Percentiles rank a stretch among this genome's conserved stretches.
Evolutionary conservation across 1,140 invertebrate genomes (phyloP).

Genomic region (Lordiphosa collinella): DNA sequence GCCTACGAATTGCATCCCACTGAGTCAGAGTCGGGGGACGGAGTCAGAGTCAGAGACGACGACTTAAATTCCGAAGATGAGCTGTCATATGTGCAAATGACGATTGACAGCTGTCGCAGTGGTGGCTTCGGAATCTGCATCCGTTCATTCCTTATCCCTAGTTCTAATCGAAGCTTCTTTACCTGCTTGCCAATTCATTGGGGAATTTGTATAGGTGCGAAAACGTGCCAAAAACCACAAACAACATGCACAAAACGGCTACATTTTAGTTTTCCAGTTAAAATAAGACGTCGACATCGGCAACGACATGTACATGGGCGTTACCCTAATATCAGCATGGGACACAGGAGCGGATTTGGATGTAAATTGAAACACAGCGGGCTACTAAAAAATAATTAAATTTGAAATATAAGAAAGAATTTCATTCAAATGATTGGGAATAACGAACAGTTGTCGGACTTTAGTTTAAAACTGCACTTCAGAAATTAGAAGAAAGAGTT

Average conservation of each 20-base stretch:
- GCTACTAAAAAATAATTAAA: conserved; percentile 1
- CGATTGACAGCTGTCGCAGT: conserved; percentile 73
- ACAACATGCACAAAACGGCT: conserved; percentile 54
- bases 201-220: conserved; percentile 51
- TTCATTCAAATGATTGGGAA: too few relatives aligned
- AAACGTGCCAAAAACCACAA: conserved; percentile 66
- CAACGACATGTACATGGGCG: conserved; percentile 52
- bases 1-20: conserved; percentile 76
- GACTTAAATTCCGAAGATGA: conserved; percentile 67
- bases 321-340: conserved; percentile 58
- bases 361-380: not conserved
- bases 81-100: conserved; percentile 70
- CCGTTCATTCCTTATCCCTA: conserved; percentile 19
- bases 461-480: too few relatives aligned
- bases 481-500: too few relatives aligned
- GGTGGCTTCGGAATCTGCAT: conserved; percentile 38
- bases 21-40: conserved; percentile 49
- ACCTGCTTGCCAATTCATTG: conserved; percentile 61
- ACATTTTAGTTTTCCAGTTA: conserved; percentile 40
- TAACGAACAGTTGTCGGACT: too few relatives aligned
- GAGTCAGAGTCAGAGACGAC: not conserved
- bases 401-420: too few relatives aligned
- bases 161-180: conserved; percentile 24
- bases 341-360: conserved; percentile 38
- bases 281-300: conserved; percentile 52